Conservation (phyloP, 1,140 invertebrate species). For the Coelopa frigida region DNA sequence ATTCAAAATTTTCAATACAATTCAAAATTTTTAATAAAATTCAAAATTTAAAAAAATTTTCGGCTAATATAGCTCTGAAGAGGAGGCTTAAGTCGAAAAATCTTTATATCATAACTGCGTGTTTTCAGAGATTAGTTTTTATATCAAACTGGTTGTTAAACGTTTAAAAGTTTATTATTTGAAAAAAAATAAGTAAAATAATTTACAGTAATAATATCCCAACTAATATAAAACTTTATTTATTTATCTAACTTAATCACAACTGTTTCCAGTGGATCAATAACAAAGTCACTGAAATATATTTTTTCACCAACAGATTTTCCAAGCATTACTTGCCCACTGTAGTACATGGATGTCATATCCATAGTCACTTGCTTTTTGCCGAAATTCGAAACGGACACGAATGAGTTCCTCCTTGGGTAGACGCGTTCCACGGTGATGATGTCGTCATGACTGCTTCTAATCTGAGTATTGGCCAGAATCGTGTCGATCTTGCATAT, state of each 20-base stretch:
- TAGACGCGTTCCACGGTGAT: conserved; percentile 68
- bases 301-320: conserved; percentile 51
- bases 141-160: too few relatives aligned
- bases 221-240: too few relatives aligned
- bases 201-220: too few relatives aligned
- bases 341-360: conserved; percentile 65
- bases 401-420: conserved; percentile 65
- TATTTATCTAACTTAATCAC: conserved; percentile 63
- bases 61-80: too few relatives aligned
- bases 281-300: conserved; percentile 58
- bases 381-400: conserved; percentile 64
- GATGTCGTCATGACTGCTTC: conserved; percentile 55
- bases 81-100: too few relatives aligned
- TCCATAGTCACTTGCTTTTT: conserved; percentile 53
- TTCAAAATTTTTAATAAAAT: too few relatives aligned
- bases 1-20: too few relatives aligned
- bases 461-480: conserved; percentile 57
- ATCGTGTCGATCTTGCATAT: conserved; percentile 55
- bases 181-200: too few relatives aligned
- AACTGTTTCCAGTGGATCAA: conserved; percentile 55
- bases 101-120: too few relatives aligned
- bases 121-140: too few relatives aligned
- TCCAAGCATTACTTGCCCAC: conserved; percentile 61
- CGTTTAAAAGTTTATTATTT: too few relatives aligned
- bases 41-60: too few relatives aligned